Conservation (phyloP, 2,113 vertebrate genomes). For the Fulmarus glacialis region DNA sequence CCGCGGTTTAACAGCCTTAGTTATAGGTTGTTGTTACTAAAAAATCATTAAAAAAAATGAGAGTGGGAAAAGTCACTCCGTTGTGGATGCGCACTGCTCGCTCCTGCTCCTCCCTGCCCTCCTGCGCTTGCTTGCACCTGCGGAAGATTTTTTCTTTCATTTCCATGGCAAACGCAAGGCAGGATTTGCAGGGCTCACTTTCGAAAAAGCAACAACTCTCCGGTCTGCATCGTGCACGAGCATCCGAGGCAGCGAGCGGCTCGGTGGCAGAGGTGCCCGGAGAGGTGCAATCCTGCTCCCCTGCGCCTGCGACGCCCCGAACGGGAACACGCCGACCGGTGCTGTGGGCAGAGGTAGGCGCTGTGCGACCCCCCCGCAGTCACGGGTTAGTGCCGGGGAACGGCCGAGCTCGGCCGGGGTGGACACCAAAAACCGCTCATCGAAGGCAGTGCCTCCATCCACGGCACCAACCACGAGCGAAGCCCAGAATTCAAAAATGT, state of each 20-base stretch:
- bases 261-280: background rate
- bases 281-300: background rate
- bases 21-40: background rate
- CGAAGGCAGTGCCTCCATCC: background rate
- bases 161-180: background rate
- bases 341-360: background rate
- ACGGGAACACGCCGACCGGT: rapidly evolving
- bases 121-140: background rate
- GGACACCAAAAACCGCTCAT: rapidly evolving
- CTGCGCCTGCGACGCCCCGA: background rate
- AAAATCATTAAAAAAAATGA: background rate
- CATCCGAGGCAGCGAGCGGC: background rate
- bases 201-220: rapidly evolving
- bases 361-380: too few relatives aligned
- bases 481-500: rapidly evolving
- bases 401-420: background rate
- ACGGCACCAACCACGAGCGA: rapidly evolving
- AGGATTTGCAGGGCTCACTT: background rate
- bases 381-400: background rate
- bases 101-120: background rate
- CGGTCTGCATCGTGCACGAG: rapidly evolving
- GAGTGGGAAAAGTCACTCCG: too few relatives aligned
- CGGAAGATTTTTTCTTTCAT: background rate
- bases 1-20: rapidly evolving
- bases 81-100: rapidly evolving